A percentile compares a stretch with the other conserved stretches of the same genome.
Conservation (phyloP, 2,113 vertebrate genomes). For the Oncorhynchus kisutch region DNA sequence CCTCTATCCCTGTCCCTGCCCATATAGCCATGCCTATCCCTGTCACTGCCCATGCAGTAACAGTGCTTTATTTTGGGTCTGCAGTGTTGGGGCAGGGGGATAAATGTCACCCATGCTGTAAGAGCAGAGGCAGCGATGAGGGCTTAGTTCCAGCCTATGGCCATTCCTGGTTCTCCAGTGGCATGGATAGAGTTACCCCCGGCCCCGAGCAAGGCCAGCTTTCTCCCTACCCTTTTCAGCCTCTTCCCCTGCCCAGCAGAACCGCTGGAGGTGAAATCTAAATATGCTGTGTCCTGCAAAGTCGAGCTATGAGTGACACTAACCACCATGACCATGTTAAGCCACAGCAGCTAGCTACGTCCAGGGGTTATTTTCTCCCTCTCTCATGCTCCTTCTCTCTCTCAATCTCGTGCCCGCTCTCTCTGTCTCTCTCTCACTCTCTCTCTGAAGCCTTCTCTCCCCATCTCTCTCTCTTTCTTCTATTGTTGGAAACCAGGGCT, state of each 20-base stretch:
- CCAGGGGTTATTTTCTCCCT: neutral
- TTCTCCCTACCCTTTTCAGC: constrained; percentile 16
- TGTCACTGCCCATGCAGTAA: neutral
- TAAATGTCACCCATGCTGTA: constrained; percentile 54
- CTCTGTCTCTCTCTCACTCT: no score
- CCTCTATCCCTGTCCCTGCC: neutral
- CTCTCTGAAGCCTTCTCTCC: no score
- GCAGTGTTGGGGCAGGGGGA: constrained; percentile 47
- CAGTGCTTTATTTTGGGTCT: constrained; percentile 56
- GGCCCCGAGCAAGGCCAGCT: constrained; percentile 1
- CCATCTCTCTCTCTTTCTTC: neutral
- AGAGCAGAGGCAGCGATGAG: constrained; percentile 11
- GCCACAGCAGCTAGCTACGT: constrained; percentile 4
- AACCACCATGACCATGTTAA: constrained; percentile 10
- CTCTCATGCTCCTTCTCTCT: no score
- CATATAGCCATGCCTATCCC: neutral
- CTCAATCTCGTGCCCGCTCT: no score
- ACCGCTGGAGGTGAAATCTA: constrained; percentile 56
- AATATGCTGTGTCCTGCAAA: constrained; percentile 53
- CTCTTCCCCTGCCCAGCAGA: constrained; percentile 19
- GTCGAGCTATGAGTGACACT: constrained; percentile 48
- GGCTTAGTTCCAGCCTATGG: constrained; percentile 63
- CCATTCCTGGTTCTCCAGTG: constrained; percentile 50
- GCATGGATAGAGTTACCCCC: constrained; percentile 41
- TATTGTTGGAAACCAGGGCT: no score